These are phyloP conservation scores for Poecile montanus DNA, from an alignment of 2,797 vertebrate genomes.

Conservation along the genomic window DNA sequence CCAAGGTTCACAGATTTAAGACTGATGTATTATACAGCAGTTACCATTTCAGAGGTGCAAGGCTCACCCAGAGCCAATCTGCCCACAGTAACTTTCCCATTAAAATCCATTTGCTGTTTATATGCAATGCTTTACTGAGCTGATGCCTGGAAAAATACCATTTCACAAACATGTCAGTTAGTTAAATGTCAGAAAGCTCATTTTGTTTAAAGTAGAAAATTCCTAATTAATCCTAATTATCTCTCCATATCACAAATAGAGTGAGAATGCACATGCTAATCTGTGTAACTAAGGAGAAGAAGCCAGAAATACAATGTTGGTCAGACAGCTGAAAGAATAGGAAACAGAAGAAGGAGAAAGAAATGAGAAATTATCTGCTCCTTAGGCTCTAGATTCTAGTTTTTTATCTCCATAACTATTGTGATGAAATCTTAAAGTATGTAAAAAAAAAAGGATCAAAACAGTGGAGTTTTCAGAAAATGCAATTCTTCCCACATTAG, in stretches of 20 bases:
- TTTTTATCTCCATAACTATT: not conserved
- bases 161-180: not conserved
- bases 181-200: not conserved
- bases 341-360: not conserved
- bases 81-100: not conserved
- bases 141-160: not conserved
- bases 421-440: not conserved
- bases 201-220: not conserved
- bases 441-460: accelerated
- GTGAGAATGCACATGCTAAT: not conserved
- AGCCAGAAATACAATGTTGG: not conserved
- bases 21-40: not conserved
- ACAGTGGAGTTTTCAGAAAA: not conserved
- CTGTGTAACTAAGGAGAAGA: not conserved
- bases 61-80: accelerated
- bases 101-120: not conserved
- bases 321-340: not conserved
- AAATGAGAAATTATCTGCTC: not conserved
- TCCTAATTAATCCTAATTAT: slow-evolving; percentile 13
- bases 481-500: not conserved
- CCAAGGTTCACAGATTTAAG: not conserved
- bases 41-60: not conserved
- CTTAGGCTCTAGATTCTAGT: not conserved
- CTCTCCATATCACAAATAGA: not conserved
- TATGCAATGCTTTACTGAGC: not conserved